Evolutionary conservation across 2,113 vertebrate species (phyloP), one percentile per base, ranked within the genome.

Genomic region (Polypterus senegalus): DNA sequence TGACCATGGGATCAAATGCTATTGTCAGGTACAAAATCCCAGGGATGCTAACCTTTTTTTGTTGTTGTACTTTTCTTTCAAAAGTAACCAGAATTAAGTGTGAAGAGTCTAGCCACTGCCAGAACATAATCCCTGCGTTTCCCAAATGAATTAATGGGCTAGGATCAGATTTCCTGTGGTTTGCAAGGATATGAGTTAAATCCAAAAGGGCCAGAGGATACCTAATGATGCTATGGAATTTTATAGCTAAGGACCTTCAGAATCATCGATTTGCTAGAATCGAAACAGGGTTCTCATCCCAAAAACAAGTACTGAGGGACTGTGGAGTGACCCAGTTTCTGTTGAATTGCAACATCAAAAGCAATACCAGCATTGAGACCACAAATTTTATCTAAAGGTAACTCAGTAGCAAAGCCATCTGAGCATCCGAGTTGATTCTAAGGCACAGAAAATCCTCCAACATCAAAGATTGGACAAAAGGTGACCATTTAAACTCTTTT

Each of bases 1-100:
- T 88, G 88, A 5, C 84, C 85, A 55, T 75, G 79, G 74, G 73
- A 67, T 92, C 87, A 70, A 94, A 93, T 7, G 92, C 88, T 58
- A 98, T 79, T 86, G 69, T 99, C 96, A 2, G 95, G 96, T 48
- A 92, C 92, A 97, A 73, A 71, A 99, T 86, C n/a, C 95, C 94
- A 0, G 95, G 92, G 54, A 99, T 85, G 64, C 84, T 87, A 27
- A 93, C n/a, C 91, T 74, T 89, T 97, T 67, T 86, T 85, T 27
- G 87, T 92, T 59, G 83, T 84, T 0, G 89, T 91, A 87, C 86
- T 61, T 86, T 91, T n/a, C 79, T 85, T 63, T 93, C 91, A 4
- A 93, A 97, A 2, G 83, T 91, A 63, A 98, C 89, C 67, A 99
- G 71, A 70, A 92, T 84, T 66, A 99, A 82, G 71, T 97, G 89